Percentiles rank a stretch among this genome's conserved stretches.
phyloP scores from a whole-genome alignment of 2,797 vertebrate genomes.

The Thunnus albacares region DNA sequence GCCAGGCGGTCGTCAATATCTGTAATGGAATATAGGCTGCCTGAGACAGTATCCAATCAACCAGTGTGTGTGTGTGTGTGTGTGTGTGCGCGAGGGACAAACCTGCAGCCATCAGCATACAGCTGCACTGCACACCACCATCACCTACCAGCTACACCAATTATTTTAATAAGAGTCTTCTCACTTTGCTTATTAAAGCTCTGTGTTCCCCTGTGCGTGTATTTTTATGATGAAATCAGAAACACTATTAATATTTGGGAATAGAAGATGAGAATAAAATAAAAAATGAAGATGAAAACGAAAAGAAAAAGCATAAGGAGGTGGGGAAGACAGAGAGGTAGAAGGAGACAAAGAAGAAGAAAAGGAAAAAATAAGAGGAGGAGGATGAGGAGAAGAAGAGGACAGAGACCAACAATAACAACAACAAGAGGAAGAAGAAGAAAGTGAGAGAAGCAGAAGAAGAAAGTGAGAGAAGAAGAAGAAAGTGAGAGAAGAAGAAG shows the following conservation, averaged over 20 bases:
- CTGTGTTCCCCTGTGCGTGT: neutral
- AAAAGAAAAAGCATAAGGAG: neutral
- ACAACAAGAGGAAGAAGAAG: too few relatives aligned
- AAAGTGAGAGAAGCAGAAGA: too few relatives aligned
- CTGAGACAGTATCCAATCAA: constrained; percentile 63
- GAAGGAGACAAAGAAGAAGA: too few relatives aligned
- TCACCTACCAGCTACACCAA: constrained; percentile 18
- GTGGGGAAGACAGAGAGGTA: too few relatives aligned
- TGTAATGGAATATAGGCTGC: constrained; percentile 70
- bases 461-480: neutral
- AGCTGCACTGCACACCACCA: constrained; percentile 8
- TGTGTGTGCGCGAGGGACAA: constrained; percentile 16
- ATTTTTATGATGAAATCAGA: neutral
- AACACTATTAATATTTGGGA: neutral
- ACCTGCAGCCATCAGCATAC: constrained; percentile 66
- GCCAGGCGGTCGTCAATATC: constrained; percentile 68
- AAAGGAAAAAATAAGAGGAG: too few relatives aligned
- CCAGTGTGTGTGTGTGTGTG: constrained; percentile 51
- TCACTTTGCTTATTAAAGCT: constrained; percentile 41
- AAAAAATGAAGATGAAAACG: neutral
- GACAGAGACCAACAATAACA: neutral
- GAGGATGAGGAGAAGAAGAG: neutral
- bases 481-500: neutral
- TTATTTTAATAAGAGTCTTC: constrained; percentile 30
- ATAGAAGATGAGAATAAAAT: neutral